These are phyloP conservation scores for Macaria liturata DNA, from an alignment of 2,888 invertebrate species.

Conservation along the genomic window DNA sequence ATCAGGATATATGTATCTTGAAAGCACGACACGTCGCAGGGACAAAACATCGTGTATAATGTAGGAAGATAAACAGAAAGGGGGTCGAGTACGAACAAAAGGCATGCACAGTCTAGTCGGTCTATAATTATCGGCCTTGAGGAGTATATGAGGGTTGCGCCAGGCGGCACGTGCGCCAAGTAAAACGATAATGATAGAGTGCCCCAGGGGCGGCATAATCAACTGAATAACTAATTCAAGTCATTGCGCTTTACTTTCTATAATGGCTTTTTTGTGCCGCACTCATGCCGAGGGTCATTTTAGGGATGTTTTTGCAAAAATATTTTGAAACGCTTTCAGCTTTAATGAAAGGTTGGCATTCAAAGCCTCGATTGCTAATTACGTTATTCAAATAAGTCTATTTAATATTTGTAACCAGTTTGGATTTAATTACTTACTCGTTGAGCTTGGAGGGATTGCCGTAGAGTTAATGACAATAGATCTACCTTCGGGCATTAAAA, in stretches of 20 bases:
- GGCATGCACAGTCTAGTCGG: slow-evolving; percentile 44
- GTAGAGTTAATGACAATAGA: slow-evolving; percentile 42
- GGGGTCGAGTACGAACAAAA: slow-evolving; percentile 55
- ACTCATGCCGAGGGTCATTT: slow-evolving; percentile 58
- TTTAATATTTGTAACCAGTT: slow-evolving; percentile 32
- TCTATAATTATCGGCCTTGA: slow-evolving; percentile 77
- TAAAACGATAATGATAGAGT: slow-evolving; percentile 81
- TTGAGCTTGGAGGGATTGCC: slow-evolving; percentile 34
- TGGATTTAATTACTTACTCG: slow-evolving; percentile 35
- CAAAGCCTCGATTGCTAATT: slow-evolving; percentile 29
- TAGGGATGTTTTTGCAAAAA: slow-evolving; percentile 61
- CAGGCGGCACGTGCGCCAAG: slow-evolving; percentile 73
- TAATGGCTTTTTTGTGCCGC: slow-evolving; percentile 71
- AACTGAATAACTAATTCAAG: slow-evolving; percentile 81
- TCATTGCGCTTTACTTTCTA: slow-evolving; percentile 69
- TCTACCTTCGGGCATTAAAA: slow-evolving; percentile 42
- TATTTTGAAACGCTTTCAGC: slow-evolving; percentile 51
- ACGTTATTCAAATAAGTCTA: slow-evolving; percentile 28
- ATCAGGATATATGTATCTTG: slow-evolving; percentile 27
- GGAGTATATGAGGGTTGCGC: slow-evolving; percentile 62
- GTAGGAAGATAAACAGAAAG: slow-evolving; percentile 44
- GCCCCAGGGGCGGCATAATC: slow-evolving; percentile 71
- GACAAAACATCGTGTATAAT: slow-evolving; percentile 42
- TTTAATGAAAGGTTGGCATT: slow-evolving; percentile 34
- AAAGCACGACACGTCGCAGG: slow-evolving; percentile 22